These are phyloP conservation scores for Ictalurus punctatus DNA, from an alignment of 2,113 vertebrate genomes.

Conservation along the genomic window DNA sequence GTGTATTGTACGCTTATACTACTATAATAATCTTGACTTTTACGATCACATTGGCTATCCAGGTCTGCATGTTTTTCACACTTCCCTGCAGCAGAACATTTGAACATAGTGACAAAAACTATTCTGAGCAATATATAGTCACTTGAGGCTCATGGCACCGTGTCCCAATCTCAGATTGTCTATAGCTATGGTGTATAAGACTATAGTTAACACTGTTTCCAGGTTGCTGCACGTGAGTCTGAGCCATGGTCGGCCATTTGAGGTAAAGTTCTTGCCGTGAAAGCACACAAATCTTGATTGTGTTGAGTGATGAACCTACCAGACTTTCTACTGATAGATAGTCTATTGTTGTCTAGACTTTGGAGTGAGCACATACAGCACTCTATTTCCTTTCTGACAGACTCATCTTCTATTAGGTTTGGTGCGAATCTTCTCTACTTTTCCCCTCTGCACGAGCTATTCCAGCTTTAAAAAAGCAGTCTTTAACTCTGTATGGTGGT, in stretches of 20 bases:
- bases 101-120: background rate
- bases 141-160: background rate
- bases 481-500: background rate
- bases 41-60: background rate
- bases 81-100: background rate
- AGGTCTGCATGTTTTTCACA: background rate
- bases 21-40: background rate
- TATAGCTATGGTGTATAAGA: background rate
- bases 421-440: constrained; percentile 7
- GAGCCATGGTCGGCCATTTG: background rate
- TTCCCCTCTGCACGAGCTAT: background rate
- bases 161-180: background rate
- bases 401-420: constrained; percentile 20
- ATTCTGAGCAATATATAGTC: background rate
- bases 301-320: background rate
- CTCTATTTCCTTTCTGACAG: constrained; percentile 34
- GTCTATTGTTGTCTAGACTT: background rate
- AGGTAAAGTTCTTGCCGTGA: background rate
- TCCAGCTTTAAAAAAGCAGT: background rate
- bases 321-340: background rate
- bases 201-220: background rate
- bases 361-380: background rate
- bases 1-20: background rate
- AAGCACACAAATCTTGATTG: background rate
- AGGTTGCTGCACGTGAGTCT: background rate